Conservation (phyloP, 2,113 vertebrate species). For the Entelurus aequoreus region DNA sequence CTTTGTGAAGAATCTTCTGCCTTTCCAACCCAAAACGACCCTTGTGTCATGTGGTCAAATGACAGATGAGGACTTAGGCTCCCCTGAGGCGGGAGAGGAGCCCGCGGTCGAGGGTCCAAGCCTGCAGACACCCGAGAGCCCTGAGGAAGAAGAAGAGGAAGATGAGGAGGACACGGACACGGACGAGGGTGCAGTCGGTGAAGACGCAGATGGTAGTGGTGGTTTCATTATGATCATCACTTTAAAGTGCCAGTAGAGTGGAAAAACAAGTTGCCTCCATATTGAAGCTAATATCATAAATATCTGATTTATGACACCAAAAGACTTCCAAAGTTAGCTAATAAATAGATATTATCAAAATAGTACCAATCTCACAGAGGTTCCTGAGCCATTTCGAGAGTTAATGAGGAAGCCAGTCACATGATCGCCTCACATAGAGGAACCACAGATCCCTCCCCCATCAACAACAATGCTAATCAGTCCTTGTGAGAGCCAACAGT, state of each 20-base stretch:
- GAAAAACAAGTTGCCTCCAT: too few species aligned
- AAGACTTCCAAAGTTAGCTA: too few species aligned
- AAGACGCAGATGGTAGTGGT: slow-evolving; percentile 52
- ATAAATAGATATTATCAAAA: too few species aligned
- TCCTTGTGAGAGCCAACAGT: too few species aligned
- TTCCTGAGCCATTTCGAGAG: too few species aligned
- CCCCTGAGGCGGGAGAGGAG: slow-evolving; percentile 34
- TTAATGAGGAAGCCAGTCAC: too few species aligned
- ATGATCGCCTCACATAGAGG: too few species aligned
- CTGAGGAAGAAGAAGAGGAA: slow-evolving; percentile 24
- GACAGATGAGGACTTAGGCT: slow-evolving; percentile 49
- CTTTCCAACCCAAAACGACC: neutral
- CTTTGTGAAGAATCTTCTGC: slow-evolving; percentile 5
- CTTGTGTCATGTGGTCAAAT: slow-evolving; percentile 59
- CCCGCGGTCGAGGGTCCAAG: slow-evolving; percentile 36
- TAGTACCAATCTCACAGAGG: too few species aligned
- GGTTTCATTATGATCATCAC: slow-evolving; percentile 25
- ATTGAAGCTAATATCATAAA: too few species aligned
- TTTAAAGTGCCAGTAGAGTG: neutral
- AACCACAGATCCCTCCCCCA: too few species aligned
- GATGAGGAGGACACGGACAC: slow-evolving; percentile 60
- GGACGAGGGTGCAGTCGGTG: slow-evolving; percentile 53
- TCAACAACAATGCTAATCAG: too few species aligned
- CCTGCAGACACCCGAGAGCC: slow-evolving; percentile 25
- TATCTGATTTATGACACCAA: too few species aligned